phyloP scores from a whole-genome alignment of 2,113 vertebrate genomes.

The Herpailurus yagouaroundi region DNA sequence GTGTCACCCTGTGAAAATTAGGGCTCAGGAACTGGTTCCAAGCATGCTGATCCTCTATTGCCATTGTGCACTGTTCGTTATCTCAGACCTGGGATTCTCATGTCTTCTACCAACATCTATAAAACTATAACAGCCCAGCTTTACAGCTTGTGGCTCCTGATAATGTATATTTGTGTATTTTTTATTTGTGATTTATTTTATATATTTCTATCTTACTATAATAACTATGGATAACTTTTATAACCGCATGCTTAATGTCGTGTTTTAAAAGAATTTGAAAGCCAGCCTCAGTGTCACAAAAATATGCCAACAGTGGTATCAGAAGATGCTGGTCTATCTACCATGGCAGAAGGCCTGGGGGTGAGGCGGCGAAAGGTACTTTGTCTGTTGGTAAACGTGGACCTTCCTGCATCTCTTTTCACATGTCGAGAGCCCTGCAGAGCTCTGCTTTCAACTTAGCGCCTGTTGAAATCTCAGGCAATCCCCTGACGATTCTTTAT shows the following conservation, averaged over 20 bases:
- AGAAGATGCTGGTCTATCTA: not conserved
- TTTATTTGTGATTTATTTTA: not conserved
- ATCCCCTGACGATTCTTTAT: not conserved
- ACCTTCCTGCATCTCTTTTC: not conserved
- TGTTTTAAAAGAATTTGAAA: conserved; percentile 3
- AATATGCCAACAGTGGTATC: not conserved
- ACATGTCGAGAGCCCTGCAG: not conserved
- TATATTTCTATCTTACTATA: not conserved
- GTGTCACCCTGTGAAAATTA: not conserved
- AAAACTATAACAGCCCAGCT: not conserved
- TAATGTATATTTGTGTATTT: not conserved
- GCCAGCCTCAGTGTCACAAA: not conserved
- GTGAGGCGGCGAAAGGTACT: not conserved
- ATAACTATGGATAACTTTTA: not conserved
- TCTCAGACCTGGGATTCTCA: not conserved
- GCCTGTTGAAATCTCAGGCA: not conserved
- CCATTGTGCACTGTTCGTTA: not conserved
- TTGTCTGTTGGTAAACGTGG: not conserved
- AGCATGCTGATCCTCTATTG: not conserved
- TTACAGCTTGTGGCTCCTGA: not conserved
- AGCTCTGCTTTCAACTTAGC: not conserved
- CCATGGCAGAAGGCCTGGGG: not conserved
- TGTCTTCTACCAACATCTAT: not conserved
- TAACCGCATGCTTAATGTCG: not conserved
- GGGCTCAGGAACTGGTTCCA: not conserved